Conservation (phyloP, 2,113 vertebrate genomes). For the Tauraco erythrolophus region DNA sequence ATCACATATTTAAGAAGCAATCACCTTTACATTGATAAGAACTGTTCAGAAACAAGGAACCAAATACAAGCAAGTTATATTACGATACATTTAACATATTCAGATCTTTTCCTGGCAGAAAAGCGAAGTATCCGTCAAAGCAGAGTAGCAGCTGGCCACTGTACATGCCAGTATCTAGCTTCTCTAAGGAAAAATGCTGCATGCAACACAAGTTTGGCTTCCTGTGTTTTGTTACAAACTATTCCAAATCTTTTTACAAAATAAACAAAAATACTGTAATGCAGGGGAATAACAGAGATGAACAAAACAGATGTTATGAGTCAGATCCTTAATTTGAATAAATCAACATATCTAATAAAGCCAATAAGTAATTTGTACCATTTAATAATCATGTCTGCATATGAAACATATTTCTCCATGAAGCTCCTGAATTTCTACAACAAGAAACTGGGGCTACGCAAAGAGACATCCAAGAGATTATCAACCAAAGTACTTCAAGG, state of each 20-base stretch:
- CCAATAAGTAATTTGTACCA: neutral
- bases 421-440: neutral
- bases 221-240: neutral
- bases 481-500: fast-evolving
- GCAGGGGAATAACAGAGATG: neutral
- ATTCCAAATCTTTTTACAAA: neutral
- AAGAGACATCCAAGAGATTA: neutral
- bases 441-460: neutral
- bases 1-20: neutral
- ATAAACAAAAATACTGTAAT: neutral
- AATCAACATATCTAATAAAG: neutral
- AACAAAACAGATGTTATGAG: neutral
- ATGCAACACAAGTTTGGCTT: neutral
- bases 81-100: neutral
- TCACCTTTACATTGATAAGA: neutral
- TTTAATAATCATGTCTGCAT: neutral
- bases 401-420: neutral
- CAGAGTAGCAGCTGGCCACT: neutral
- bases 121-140: neutral
- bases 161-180: neutral
- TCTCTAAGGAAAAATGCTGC: neutral
- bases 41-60: neutral
- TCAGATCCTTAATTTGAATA: neutral
- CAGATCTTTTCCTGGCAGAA: neutral
- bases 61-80: neutral